Conservation (phyloP, 2,113 vertebrate species). For the Phasianus colchicus region DNA sequence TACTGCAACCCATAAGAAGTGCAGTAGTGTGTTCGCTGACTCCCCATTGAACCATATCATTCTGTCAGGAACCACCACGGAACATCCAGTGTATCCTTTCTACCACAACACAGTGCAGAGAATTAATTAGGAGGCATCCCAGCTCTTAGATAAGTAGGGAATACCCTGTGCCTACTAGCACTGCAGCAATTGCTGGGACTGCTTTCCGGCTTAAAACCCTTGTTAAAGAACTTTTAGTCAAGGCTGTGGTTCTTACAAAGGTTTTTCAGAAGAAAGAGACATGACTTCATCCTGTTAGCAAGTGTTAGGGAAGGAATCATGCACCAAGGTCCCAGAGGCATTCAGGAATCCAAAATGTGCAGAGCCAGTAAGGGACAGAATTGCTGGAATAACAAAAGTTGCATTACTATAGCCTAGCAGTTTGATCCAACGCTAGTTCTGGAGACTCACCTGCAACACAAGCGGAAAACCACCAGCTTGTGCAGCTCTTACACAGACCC, state of each 20-base stretch:
- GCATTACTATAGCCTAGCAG: not conserved
- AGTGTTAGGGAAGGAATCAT: not conserved
- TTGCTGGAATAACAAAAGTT: not conserved
- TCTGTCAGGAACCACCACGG: not conserved
- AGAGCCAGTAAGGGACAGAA: not conserved
- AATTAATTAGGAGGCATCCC: not conserved
- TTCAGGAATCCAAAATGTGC: not conserved
- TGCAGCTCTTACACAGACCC: not conserved
- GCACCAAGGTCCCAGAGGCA: not conserved
- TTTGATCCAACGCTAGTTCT: not conserved
- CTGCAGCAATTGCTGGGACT: not conserved
- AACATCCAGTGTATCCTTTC: not conserved
- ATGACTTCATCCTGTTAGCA: not conserved
- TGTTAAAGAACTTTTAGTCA: not conserved
- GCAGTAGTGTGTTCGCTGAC: not conserved
- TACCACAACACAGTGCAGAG: fast-evolving
- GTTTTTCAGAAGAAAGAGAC: not conserved
- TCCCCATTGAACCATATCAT: not conserved
- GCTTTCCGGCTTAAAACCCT: not conserved
- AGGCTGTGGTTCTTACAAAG: not conserved
- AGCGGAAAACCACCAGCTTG: not conserved
- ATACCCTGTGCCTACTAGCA: not conserved
- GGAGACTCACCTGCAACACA: not conserved
- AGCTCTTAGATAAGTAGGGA: not conserved
- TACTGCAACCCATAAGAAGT: too few relatives aligned